These are phyloP conservation scores for Sitta carolinensis DNA, from an alignment of 2,797 vertebrate species.

Conservation along the genomic window DNA sequence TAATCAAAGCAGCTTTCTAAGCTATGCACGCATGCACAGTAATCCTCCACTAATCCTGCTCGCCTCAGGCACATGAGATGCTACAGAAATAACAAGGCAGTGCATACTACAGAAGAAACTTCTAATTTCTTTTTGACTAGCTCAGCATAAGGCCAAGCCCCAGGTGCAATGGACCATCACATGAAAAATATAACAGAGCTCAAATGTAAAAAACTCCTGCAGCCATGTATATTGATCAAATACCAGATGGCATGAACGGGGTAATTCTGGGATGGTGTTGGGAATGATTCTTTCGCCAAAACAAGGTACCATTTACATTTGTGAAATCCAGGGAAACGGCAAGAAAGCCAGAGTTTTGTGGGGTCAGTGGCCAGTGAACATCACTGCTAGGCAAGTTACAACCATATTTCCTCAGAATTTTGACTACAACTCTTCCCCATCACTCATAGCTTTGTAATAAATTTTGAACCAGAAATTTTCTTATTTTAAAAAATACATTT, in stretches of 20 bases:
- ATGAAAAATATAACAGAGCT: background rate
- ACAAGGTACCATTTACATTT: background rate
- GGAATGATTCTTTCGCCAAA: background rate
- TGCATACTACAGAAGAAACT: background rate
- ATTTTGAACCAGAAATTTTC: background rate
- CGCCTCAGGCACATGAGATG: background rate
- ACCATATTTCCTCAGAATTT: background rate
- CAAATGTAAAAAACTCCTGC: background rate
- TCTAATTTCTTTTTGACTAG: background rate
- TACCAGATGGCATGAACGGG: background rate
- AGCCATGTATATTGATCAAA: background rate
- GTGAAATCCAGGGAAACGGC: background rate
- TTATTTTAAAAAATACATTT: background rate
- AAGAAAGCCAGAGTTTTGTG: background rate
- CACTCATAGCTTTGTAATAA: background rate
- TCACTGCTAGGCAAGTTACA: background rate
- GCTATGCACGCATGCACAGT: background rate
- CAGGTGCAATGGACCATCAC: background rate
- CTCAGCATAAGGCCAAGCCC: background rate
- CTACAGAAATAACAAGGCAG: conserved; percentile 30
- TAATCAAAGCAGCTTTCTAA: conserved; percentile 55
- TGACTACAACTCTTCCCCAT: background rate
- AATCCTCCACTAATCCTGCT: conserved; percentile 16
- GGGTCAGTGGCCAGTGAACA: background rate
- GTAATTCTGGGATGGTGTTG: background rate